Base-by-base conservation (phyloP, 2,113 vertebrate genomes). In the Halichoeres trimaculatus region DNA sequence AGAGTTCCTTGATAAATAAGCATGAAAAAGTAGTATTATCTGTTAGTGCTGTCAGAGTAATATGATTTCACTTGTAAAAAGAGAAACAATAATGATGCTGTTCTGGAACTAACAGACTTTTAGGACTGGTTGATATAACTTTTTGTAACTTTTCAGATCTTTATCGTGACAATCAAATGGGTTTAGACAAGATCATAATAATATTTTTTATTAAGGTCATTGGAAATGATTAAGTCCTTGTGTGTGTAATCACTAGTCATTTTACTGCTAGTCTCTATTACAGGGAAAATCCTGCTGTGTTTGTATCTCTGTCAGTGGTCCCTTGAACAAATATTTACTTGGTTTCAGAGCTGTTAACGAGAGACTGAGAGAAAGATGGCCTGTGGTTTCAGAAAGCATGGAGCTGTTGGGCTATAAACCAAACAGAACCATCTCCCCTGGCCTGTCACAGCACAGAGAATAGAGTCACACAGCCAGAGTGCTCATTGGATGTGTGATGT, bases 241-340 rank as follows among this genome's bases (percentile, higher is more conserved):
- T 7, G n/a, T 38, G 5, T 40, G 26, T 17, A 22, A 16, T 59
- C 48, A 55, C 16, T 50, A 12, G 14, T 43, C 41, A 16, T 14
- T 14, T 43, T 43, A 16, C 41, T 16, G 13, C 23, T 48, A 16
- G 22, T 19, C 8, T 54, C 54, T 54, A 1, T 11, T 58, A 48
- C 14, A 19, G 60, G 56, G 23, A 45, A 50, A 19, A 34, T 59
- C 34, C 36, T 17, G 23, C 26, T 5, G 5, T 36, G 62, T 72
- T 58, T 40, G 30, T 41, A 50, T 63, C 60, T 54, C 78, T 71
- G 74, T 34, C 47, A 20, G 10, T 58, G 60, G 19, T 79, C 64
- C 74, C 60, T n/a, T 30, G 43, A 74, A 61, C 81, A 83, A 79
- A 88, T 89, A 77, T 86, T 81, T 64, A 79, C 75, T 75, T n/a